Percentiles rank a stretch among this genome's conserved stretches.
phyloP scores from a whole-genome alignment of 2,113 vertebrate species.

The Cettia cetti region DNA sequence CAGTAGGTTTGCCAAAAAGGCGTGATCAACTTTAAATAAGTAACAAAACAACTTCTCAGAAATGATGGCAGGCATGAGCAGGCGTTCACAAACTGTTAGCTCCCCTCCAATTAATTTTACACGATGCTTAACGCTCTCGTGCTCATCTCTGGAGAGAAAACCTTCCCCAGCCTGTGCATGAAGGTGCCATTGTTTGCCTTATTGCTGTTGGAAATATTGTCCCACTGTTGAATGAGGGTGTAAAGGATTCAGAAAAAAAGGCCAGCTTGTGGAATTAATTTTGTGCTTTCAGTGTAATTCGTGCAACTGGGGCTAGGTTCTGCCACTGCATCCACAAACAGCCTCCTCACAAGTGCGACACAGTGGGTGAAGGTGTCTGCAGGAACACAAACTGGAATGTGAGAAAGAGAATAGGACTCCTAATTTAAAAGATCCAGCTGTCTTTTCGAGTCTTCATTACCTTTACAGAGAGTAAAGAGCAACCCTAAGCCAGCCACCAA shows the following conservation, averaged over 20 bases:
- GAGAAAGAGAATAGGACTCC: not conserved
- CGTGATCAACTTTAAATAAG: not conserved
- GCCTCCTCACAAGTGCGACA: not conserved
- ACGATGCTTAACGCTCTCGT: not conserved
- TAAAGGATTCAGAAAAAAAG: not conserved
- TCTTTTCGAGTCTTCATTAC: not conserved
- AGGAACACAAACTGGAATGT: not conserved
- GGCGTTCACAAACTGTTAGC: not conserved
- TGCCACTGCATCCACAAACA: not conserved
- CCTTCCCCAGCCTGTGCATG: not conserved
- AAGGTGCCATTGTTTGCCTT: not conserved
- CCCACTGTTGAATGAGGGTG: not conserved
- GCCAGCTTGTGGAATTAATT: not conserved
- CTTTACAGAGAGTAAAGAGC: not conserved
- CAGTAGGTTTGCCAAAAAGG: not conserved
- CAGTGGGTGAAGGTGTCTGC: not conserved
- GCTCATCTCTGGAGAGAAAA: not conserved
- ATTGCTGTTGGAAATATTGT: not conserved
- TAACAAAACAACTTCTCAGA: not conserved
- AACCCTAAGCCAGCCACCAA: not conserved
- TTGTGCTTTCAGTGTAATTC: not conserved
- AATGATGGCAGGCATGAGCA: not conserved
- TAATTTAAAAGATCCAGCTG: not conserved
- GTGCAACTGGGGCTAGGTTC: not conserved
- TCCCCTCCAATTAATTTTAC: not conserved